Evolutionary conservation across 2,888 invertebrate genomes (phyloP).

Genomic region (Abrostola triplasia): DNA sequence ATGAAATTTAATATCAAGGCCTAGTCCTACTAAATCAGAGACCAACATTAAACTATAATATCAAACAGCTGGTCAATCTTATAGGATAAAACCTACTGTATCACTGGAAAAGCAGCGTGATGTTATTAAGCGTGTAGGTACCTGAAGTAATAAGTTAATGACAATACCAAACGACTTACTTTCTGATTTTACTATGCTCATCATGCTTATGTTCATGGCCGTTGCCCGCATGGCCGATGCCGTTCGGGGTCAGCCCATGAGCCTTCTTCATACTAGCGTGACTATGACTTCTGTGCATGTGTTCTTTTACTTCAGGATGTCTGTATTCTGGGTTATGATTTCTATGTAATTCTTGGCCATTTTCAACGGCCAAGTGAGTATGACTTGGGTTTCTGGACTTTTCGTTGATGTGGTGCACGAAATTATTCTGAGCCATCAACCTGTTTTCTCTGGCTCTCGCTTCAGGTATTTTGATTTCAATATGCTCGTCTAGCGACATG

Average conservation of each 20-base stretch:
- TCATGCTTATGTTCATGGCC: slow-evolving; percentile 75
- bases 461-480: slow-evolving; percentile 89
- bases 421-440: slow-evolving; percentile 84
- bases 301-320: slow-evolving; percentile 61
- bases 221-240: slow-evolving; percentile 74
- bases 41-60: too few relatives aligned
- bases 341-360: slow-evolving; percentile 68
- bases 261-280: slow-evolving; percentile 82
- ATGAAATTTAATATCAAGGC: too few relatives aligned
- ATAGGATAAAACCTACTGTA: too few relatives aligned
- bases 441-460: slow-evolving; percentile 83
- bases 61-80: too few relatives aligned
- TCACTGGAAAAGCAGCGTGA: too few relatives aligned
- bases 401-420: slow-evolving; percentile 83
- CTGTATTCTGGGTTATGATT: slow-evolving; percentile 58
- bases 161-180: slow-evolving; percentile 67
- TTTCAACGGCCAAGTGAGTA: slow-evolving; percentile 79
- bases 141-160: neutral
- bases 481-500: slow-evolving; percentile 89
- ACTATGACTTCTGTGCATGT: slow-evolving; percentile 83
- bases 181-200: slow-evolving; percentile 74
- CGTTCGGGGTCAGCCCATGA: slow-evolving; percentile 78
- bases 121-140: too few relatives aligned
- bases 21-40: too few relatives aligned
- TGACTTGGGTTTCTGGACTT: slow-evolving; percentile 77